phyloP scores from a whole-genome alignment of 2,113 vertebrate genomes.

The Bufo gargarizans region DNA sequence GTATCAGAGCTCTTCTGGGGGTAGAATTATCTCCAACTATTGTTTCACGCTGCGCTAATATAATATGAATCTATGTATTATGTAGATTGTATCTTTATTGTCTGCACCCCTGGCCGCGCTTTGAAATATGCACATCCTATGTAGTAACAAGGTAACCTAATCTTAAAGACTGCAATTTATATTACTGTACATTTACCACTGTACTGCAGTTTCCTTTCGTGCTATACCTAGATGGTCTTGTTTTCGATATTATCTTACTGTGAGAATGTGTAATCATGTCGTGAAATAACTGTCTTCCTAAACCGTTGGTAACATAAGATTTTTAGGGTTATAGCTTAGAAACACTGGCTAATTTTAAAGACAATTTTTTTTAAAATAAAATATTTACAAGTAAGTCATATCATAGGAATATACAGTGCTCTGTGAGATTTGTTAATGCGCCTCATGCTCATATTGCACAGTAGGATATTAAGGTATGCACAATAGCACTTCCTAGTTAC shows the following conservation, averaged over 20 bases:
- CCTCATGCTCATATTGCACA: background rate
- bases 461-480: background rate
- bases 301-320: background rate
- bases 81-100: conserved; percentile 33
- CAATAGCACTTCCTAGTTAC: background rate
- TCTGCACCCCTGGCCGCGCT: background rate
- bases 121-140: background rate
- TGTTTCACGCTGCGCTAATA: conserved; percentile 23
- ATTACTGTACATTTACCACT: background rate
- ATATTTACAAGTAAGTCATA: background rate
- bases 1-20: conserved; percentile 41
- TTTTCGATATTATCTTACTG: background rate
- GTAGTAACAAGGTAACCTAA: conserved; percentile 6
- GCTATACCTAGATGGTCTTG: background rate
- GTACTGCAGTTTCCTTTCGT: background rate
- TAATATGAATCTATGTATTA: conserved; percentile 36
- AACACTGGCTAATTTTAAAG: background rate
- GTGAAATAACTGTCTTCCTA: background rate
- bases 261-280: background rate
- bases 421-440: background rate
- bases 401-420: background rate
- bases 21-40: conserved; percentile 37
- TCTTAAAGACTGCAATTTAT: background rate
- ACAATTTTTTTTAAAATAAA: background rate
- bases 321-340: background rate